Conservation (phyloP, 2,113 vertebrate species). For the Trichomycterus rosablanca region DNA sequence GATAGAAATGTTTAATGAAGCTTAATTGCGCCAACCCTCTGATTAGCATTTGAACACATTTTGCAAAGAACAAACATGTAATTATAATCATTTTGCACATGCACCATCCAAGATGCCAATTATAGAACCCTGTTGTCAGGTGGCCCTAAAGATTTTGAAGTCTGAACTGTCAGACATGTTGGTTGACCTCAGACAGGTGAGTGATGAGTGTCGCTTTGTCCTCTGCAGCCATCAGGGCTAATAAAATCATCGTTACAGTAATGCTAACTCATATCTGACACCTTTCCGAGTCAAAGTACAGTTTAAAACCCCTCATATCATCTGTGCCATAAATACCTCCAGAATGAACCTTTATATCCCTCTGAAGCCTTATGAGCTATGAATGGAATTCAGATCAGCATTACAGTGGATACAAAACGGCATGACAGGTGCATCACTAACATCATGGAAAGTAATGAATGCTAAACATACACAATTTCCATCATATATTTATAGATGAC, state of each 20-base stretch:
- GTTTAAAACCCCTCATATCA: not conserved
- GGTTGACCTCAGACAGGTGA: not conserved
- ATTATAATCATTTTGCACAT: no score
- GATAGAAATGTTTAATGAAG: no score
- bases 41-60: no score
- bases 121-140: not conserved
- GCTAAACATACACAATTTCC: not conserved
- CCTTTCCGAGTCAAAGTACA: not conserved
- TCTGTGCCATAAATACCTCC: not conserved
- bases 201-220: slow-evolving; percentile 2
- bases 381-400: no score
- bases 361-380: slow-evolving; percentile 13
- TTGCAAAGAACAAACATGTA: no score
- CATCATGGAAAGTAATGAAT: slow-evolving; percentile 3
- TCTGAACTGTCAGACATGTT: not conserved
- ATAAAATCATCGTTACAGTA: slow-evolving; percentile 17
- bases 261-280: not conserved
- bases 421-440: not conserved
- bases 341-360: not conserved
- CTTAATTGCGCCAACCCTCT: no score
- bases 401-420: not conserved
- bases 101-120: not conserved
- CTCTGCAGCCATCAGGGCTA: not conserved
- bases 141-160: not conserved
- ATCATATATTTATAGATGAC: slow-evolving; percentile 8